These are phyloP conservation scores for Drosophila formosana DNA, from an alignment of 2,888 invertebrate species.

Conservation along the genomic window DNA sequence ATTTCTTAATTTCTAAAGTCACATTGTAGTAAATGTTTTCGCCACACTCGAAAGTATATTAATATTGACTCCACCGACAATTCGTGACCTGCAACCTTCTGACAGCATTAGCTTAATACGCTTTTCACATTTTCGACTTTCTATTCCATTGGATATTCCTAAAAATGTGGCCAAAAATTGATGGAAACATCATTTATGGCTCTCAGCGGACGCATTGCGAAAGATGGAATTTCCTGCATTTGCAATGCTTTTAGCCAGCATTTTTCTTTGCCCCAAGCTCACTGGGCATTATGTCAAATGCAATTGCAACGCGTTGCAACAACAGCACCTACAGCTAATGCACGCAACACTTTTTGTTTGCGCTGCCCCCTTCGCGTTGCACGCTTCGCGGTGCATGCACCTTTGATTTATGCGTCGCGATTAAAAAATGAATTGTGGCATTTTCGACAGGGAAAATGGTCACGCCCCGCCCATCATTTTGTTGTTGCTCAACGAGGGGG, in stretches of 20 bases:
- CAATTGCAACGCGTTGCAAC: conserved; percentile 25
- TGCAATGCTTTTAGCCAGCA: conserved; percentile 23
- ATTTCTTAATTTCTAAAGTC: no score
- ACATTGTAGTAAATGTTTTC: no score
- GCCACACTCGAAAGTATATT: not conserved
- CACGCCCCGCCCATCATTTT: conserved; percentile 50
- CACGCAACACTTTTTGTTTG: conserved; percentile 56
- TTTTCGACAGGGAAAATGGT: conserved; percentile 60
- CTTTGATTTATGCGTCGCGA: conserved; percentile 79
- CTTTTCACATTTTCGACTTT: not conserved
- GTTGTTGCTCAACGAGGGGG: conserved; percentile 12
- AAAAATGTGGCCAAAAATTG: conserved; percentile 8
- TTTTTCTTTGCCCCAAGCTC: conserved; percentile 27
- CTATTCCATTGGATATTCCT: not conserved
- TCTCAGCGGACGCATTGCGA: not conserved
- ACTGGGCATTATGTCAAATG: conserved; percentile 50
- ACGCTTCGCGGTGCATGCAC: conserved; percentile 23
- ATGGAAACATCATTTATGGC: conserved; percentile 11
- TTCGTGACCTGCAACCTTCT: not conserved
- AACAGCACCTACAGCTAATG: conserved; percentile 45
- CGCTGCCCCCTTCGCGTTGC: no score
- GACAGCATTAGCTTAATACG: not conserved
- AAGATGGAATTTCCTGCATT: conserved; percentile 22
- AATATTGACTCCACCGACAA: not conserved
- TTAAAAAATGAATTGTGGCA: conserved; percentile 81